A percentile compares a stretch with the other conserved stretches of the same genome.
Conservation (phyloP, 2,888 invertebrate species). For the Eristalinus aeneus region DNA sequence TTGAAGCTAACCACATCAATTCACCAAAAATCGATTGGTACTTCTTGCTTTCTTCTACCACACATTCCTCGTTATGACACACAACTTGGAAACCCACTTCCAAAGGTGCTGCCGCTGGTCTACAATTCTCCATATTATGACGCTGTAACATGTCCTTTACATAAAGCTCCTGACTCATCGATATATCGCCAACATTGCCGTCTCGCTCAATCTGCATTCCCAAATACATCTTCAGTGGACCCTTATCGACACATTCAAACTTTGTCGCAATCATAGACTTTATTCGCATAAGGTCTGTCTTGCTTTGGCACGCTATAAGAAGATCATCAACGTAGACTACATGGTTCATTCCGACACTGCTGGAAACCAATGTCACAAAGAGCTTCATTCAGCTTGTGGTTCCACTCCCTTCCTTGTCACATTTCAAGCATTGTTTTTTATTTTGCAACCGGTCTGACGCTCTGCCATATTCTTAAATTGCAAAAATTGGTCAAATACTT, state of each 20-base stretch:
- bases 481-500: too few species aligned
- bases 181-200: constrained; percentile 22
- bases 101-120: constrained; percentile 17
- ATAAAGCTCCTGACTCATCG: constrained; percentile 12
- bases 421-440: too few species aligned
- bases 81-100: constrained; percentile 21
- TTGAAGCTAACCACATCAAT: constrained; percentile 27
- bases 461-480: too few species aligned
- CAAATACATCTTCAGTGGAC: constrained; percentile 5
- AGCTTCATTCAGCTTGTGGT: too few species aligned
- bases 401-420: too few species aligned
- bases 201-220: constrained; percentile 33
- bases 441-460: too few species aligned
- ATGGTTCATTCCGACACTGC: too few species aligned
- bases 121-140: constrained; percentile 14
- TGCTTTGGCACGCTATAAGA: too few species aligned
- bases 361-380: too few species aligned
- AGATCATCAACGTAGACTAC: too few species aligned
- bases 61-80: constrained; percentile 11
- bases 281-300: too few species aligned
- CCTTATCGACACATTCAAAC: constrained; percentile 29
- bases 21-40: constrained; percentile 32
- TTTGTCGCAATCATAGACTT: too few species aligned
- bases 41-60: background rate
- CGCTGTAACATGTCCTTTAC: constrained; percentile 31